A percentile compares a stretch with the other conserved stretches of the same genome.
phyloP scores from a whole-genome alignment of 2,888 invertebrate genomes.

The Nomada ferruginata region DNA sequence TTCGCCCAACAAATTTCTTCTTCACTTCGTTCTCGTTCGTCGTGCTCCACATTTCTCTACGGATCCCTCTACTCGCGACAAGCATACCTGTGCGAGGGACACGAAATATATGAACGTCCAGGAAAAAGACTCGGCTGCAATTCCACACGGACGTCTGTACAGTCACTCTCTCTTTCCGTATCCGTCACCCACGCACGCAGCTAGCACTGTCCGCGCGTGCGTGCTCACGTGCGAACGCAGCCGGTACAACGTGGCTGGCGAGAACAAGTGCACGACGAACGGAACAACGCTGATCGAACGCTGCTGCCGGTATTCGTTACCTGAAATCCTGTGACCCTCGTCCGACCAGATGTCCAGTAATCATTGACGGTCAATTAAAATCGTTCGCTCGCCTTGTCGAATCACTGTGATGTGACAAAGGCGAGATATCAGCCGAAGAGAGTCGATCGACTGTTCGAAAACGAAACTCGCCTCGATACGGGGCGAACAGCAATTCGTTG shows the following conservation, averaged over 20 bases:
- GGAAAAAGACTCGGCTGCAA: background rate
- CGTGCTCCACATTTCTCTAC: too few relatives aligned
- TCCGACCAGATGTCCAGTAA: background rate
- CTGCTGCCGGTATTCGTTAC: background rate
- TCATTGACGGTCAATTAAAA: background rate
- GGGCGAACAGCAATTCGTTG: slow-evolving; percentile 6
- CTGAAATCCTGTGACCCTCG: background rate
- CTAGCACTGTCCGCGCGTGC: slow-evolving; percentile 60
- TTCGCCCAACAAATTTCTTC: background rate
- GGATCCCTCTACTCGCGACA: background rate
- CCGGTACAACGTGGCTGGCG: slow-evolving; percentile 66
- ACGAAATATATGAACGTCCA: background rate
- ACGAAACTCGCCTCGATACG: background rate
- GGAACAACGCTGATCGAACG: background rate
- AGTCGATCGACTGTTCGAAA: background rate
- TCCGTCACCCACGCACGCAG: slow-evolving; percentile 51
- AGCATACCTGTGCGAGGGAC: background rate
- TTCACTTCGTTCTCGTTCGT: background rate
- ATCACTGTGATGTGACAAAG: slow-evolving; percentile 49
- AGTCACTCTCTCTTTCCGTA: slow-evolving; percentile 64
- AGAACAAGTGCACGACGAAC: slow-evolving; percentile 16
- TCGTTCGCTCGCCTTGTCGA: background rate
- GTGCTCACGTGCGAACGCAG: slow-evolving; percentile 62
- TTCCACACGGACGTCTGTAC: slow-evolving; percentile 39
- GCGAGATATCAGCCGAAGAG: background rate